Evolutionary conservation across 2,113 vertebrate species (phyloP).

Genomic region (Silurus meridionalis): DNA sequence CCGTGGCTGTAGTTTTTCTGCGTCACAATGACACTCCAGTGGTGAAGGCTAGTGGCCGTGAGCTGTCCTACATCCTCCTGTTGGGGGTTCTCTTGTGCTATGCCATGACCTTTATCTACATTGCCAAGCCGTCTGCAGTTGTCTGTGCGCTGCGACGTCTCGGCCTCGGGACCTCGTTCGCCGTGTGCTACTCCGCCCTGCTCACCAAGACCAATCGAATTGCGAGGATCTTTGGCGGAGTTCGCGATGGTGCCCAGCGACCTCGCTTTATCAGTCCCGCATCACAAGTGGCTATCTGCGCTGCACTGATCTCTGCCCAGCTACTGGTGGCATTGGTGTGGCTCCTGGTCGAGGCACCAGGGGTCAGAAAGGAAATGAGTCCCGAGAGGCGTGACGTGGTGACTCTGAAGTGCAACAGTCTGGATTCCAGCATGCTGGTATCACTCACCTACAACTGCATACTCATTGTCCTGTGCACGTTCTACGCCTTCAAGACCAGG

Average conservation of each 20-base stretch:
- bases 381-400: conserved; percentile 91
- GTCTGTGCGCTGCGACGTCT: conserved; percentile 90
- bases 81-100: conserved; percentile 94
- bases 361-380: conserved; percentile 89
- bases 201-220: conserved; percentile 98
- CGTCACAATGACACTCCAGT: conserved; percentile 91
- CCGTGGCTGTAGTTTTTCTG: conserved; percentile 86
- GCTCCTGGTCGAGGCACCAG: conserved; percentile 90
- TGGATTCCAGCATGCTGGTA: conserved; percentile 93
- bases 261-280: conserved; percentile 95
- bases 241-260: conserved; percentile 88
- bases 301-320: conserved; percentile 93
- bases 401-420: conserved; percentile 94
- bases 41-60: conserved; percentile 93
- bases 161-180: conserved; percentile 91
- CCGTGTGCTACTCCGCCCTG: conserved; percentile 94
- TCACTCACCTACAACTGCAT: conserved; percentile 96
- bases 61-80: conserved; percentile 97
- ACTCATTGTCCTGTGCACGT: conserved; percentile 94
- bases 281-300: conserved; percentile 94
- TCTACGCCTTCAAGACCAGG: conserved; percentile 98
- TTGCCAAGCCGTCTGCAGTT: conserved; percentile 86
- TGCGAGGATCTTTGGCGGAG: conserved; percentile 91
- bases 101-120: conserved; percentile 96
- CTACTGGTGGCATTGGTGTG: conserved; percentile 87